Evolutionary conservation across 2,888 invertebrate species (phyloP), one percentile per base, ranked within the genome.

Genomic region (Caenorhabditis japonica): DNA sequence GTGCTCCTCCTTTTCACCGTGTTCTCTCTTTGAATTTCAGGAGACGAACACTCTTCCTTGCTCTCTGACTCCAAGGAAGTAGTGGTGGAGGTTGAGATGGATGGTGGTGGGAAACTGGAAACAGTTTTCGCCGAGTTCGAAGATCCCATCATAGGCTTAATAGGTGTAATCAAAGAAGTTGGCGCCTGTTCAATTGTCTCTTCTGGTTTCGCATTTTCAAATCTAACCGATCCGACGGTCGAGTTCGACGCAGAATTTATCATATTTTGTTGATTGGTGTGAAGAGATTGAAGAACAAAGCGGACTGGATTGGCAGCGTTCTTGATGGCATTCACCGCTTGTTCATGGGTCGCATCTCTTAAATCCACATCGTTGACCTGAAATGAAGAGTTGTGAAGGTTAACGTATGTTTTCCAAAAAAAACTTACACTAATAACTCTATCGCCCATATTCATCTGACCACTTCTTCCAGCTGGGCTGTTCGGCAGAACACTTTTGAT

Each of bases 401-500:
- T n/a, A n/a, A n/a, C n/a, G n/a, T n/a, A n/a, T n/a, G n/a, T n/a
- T n/a, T n/a, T n/a, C n/a, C n/a, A n/a, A n/a, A n/a, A n/a, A n/a
- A n/a, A 47, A 69, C 85, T 74, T 55, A 90, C 90, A 85, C 88
- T 88, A n/a, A 90, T 85, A 30, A 90, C 89, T 15, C 90, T 84
- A 82, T 90, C 90, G 27, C 90, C 90, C 76, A 90, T 90, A 80
- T 89, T 89, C 58, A 90, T 87, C 33, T 87, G 85, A n/a, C 93
- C 94, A 77, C 93, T 92, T 83, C 91, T 91, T 51, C 94, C 95
- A 0, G 97, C 99, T 0, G 97, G 96, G 89, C 95, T 95, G 76
- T 94, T 92, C 0, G 94, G 92, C 13, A 96, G 92, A 0, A 99
- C 96, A 51, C 95, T 94, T 89, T 97, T 97, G 87, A 99, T 94